phyloP scores from a whole-genome alignment of 2,888 invertebrate species.

The Aphidoletes aphidimyza region DNA sequence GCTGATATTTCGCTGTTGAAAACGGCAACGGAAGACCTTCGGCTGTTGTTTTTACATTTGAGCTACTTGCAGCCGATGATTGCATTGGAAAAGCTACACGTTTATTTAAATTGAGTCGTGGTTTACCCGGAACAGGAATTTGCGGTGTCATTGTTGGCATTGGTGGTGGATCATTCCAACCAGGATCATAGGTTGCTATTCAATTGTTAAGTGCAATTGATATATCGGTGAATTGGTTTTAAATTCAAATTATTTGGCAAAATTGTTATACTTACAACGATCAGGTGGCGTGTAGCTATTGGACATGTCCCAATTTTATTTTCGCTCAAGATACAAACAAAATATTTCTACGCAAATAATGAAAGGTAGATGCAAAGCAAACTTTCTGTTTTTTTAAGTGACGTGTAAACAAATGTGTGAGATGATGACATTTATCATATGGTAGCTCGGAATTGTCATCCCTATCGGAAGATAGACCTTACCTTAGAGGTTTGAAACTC shows the following conservation, averaged over 20 bases:
- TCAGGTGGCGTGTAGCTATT: constrained; percentile 51
- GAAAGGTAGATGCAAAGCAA: not conserved
- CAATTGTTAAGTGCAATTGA: not conserved
- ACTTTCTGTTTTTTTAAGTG: constrained; percentile 47
- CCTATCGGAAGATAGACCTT: constrained; percentile 26
- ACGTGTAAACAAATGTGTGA: constrained; percentile 25
- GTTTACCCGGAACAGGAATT: not conserved
- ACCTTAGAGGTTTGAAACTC: too few species aligned
- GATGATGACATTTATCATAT: not conserved
- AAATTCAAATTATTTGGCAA: not conserved
- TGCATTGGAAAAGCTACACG: constrained; percentile 50
- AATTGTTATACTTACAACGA: constrained; percentile 21
- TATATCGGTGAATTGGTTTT: not conserved
- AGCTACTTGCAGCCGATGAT: not conserved
- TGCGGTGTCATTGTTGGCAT: not conserved
- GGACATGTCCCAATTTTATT: not conserved
- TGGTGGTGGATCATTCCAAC: constrained; percentile 30
- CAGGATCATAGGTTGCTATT: constrained; percentile 25
- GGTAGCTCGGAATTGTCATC: not conserved
- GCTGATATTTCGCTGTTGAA: constrained; percentile 53
- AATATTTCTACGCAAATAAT: not conserved
- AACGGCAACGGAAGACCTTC: constrained; percentile 48
- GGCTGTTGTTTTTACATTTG: constrained; percentile 32
- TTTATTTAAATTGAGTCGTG: not conserved
- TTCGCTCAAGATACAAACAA: not conserved